These are phyloP conservation scores for Gymnobelideus leadbeateri DNA, from an alignment of 2,113 vertebrate species.

Conservation along the genomic window DNA sequence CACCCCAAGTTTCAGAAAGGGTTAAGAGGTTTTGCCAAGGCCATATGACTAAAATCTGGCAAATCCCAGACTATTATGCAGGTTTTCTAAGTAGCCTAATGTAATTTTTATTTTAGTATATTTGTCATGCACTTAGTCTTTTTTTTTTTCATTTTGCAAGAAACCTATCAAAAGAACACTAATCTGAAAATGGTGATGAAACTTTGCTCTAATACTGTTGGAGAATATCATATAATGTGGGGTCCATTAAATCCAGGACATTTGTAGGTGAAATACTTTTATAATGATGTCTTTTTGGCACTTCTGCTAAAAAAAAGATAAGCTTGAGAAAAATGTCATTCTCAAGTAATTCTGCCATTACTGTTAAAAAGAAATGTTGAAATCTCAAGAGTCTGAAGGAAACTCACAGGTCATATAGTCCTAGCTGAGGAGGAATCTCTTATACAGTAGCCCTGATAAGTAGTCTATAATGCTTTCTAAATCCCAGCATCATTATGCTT, in stretches of 20 bases:
- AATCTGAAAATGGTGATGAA: not conserved
- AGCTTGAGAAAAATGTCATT: conserved; percentile 28
- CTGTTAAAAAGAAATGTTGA: not conserved
- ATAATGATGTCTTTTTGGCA: conserved; percentile 5
- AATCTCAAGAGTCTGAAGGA: not conserved
- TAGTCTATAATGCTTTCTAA: conserved; percentile 22
- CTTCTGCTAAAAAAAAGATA: conserved; percentile 17
- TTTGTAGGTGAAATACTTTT: conserved; percentile 2
- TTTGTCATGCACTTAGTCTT: not conserved
- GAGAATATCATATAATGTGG: not conserved
- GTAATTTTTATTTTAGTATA: not conserved
- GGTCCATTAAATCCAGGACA: not conserved
- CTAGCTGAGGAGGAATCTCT: not conserved
- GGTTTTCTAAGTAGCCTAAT: not conserved
- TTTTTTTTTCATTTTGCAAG: not conserved
- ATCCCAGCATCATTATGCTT: not conserved
- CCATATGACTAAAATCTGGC: not conserved
- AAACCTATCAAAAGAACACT: conserved; percentile 19
- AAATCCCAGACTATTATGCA: not conserved
- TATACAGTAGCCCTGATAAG: conserved; percentile 1
- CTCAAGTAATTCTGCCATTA: not conserved
- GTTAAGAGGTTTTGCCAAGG: not conserved
- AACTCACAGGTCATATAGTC: not conserved
- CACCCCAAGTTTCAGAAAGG: not conserved
- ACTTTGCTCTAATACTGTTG: not conserved